phyloP scores from a whole-genome alignment of 1,140 invertebrate genomes.

The Drosophila truncata region DNA sequence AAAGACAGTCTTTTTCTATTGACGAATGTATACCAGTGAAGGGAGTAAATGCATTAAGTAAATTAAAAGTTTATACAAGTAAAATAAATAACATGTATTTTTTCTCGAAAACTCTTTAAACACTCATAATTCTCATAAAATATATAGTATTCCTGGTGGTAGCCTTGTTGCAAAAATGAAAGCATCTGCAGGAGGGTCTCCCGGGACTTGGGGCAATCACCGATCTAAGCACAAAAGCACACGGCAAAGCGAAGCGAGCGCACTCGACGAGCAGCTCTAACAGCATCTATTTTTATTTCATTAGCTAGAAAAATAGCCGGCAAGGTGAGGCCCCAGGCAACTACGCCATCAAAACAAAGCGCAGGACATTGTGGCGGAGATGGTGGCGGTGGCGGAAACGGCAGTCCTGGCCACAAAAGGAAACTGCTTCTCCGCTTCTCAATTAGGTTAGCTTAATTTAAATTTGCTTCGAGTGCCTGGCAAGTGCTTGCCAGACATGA shows the following conservation, averaged over 20 bases:
- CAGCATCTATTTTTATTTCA: conserved; percentile 81
- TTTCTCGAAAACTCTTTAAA: neutral
- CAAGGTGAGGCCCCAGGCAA: conserved; percentile 38
- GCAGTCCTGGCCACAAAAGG: conserved; percentile 27
- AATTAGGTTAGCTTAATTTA: conserved; percentile 80
- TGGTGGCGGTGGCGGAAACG: neutral
- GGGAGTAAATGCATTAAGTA: neutral
- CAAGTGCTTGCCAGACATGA: conserved; percentile 68
- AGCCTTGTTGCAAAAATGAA: neutral
- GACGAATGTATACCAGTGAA: neutral
- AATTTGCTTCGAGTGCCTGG: conserved; percentile 70
- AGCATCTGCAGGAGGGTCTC: conserved; percentile 24
- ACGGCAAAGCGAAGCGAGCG: conserved; percentile 14
- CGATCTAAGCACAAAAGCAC: conserved; percentile 36
- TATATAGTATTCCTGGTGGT: neutral
- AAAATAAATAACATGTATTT: neutral
- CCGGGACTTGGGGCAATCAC: conserved; percentile 14
- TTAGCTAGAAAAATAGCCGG: conserved; percentile 78
- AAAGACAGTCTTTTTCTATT: no score
- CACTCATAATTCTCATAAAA: conserved; percentile 1
- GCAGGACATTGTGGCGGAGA: conserved; percentile 19
- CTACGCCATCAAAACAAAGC: conserved; percentile 49
- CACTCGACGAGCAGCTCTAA: conserved; percentile 42
- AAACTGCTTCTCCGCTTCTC: conserved; percentile 45
- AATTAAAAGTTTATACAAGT: neutral